Conservation (phyloP, 2,797 vertebrate genomes). For the Lemur catta region DNA sequence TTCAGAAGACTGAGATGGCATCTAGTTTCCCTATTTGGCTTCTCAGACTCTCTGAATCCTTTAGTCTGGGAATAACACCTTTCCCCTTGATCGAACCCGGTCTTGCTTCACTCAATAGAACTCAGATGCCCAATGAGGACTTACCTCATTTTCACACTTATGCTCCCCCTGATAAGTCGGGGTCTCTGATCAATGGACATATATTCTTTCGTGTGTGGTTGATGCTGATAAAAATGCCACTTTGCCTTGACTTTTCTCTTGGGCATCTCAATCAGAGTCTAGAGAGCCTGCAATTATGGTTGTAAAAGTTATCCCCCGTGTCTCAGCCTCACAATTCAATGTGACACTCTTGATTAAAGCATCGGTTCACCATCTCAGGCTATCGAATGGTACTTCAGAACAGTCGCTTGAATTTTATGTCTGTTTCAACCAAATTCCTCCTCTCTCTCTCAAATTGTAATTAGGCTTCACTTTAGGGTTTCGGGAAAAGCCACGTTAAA, state of each 20-base stretch:
- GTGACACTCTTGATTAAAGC: background rate
- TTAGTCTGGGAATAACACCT: too few species aligned
- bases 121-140: background rate
- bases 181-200: background rate
- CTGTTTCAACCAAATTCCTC: background rate
- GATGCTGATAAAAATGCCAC: background rate
- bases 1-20: too few species aligned
- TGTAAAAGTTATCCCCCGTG: background rate
- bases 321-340: background rate
- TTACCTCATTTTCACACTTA: background rate
- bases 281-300: background rate
- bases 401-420: background rate
- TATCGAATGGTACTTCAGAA: background rate
- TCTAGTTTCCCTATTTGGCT: background rate
- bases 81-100: accelerated
- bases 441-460: background rate
- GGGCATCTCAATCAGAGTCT: accelerated
- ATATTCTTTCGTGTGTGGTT: accelerated
- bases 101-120: accelerated
- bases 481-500: background rate
- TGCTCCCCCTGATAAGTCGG: accelerated
- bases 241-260: background rate
- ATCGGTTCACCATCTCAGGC: background rate
- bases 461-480: background rate
- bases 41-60: background rate